phyloP scores from a whole-genome alignment of 64 coral and sea anemone species.

The Trachythela sp. region DNA sequence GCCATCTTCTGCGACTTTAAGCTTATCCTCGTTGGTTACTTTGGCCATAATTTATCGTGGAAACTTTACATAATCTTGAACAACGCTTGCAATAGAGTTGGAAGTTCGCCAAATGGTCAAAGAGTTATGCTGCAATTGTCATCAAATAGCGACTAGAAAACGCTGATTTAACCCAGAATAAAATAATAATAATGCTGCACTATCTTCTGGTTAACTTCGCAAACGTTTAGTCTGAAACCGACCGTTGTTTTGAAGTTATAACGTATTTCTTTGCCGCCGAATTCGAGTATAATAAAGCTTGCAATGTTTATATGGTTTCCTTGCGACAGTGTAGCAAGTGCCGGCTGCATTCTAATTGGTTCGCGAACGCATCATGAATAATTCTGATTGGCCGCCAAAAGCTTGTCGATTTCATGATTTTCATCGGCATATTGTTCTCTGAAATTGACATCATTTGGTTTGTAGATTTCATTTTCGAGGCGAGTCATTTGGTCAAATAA shows the following conservation, averaged over 20 bases:
- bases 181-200: not conserved
- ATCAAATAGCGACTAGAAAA: not conserved
- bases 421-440: not conserved
- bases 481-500: not conserved
- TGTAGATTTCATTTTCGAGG: not conserved
- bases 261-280: not conserved
- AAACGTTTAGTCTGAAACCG: not conserved
- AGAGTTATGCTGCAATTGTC: not conserved
- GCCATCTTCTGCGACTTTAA: not conserved
- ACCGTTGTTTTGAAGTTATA: not conserved
- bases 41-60: not conserved
- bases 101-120: not conserved
- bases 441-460: not conserved
- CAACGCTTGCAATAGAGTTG: not conserved
- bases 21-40: not conserved
- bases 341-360: constrained; percentile 1
- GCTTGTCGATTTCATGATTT: not conserved
- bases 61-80: not conserved
- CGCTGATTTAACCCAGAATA: not conserved
- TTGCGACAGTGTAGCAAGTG: not conserved
- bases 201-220: not conserved
- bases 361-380: not conserved
- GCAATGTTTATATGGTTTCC: not conserved
- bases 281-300: not conserved
- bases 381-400: not conserved